These are phyloP conservation scores for Acropternis orthonyx DNA, from an alignment of 2,797 vertebrate species.

Conservation along the genomic window DNA sequence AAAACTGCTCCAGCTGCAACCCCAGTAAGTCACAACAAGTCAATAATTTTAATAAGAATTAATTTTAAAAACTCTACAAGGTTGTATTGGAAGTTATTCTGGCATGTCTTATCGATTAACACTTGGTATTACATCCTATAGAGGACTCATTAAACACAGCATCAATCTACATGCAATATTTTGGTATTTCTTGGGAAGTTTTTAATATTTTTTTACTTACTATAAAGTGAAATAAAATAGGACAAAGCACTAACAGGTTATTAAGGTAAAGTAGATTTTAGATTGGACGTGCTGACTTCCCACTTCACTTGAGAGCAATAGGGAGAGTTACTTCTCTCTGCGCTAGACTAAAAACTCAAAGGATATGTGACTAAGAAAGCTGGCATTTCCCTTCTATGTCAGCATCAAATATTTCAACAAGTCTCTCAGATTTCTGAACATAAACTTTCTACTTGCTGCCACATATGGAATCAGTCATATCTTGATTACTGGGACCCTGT, in stretches of 20 bases:
- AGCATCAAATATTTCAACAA: neutral
- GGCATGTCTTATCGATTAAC: slow-evolving; percentile 93
- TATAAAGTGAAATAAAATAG: neutral
- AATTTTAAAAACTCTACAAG: slow-evolving; percentile 88
- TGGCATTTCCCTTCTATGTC: neutral
- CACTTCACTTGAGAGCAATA: neutral
- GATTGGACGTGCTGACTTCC: neutral
- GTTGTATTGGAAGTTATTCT: slow-evolving; percentile 87
- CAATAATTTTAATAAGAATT: slow-evolving; percentile 92
- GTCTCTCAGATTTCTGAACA: neutral
- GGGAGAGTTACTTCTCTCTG: neutral
- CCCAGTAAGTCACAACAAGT: slow-evolving; percentile 80
- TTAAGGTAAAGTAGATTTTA: neutral
- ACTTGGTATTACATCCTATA: slow-evolving; percentile 90
- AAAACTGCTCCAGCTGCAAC: slow-evolving; percentile 73
- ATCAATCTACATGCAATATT: slow-evolving; percentile 83
- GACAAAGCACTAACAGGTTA: neutral
- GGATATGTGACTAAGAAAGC: neutral
- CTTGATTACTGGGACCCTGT: neutral
- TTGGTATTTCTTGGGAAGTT: slow-evolving; percentile 69
- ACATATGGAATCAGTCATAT: neutral
- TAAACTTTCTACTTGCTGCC: neutral
- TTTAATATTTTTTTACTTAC: slow-evolving; percentile 25
- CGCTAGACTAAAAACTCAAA: neutral
- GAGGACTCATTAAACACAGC: slow-evolving; percentile 87